phyloP scores from a whole-genome alignment of 1,140 invertebrate genomes.

The Frieseomelitta varia region DNA sequence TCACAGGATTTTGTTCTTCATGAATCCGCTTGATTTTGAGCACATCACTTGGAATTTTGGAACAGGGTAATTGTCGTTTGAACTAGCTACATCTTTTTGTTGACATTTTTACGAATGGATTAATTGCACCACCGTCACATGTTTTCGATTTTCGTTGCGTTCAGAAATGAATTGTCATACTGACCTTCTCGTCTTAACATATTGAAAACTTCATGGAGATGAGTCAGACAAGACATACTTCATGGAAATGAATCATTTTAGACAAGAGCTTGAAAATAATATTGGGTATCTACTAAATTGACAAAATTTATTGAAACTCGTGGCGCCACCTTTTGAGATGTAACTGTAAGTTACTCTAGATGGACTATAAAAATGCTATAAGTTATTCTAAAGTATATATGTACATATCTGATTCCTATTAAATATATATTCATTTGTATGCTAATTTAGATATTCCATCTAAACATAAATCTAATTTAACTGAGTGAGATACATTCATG shows the following conservation, averaged over 20 bases:
- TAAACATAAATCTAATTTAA: no score
- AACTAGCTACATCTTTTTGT: not conserved
- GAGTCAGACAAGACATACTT: no score
- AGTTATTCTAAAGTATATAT: no score
- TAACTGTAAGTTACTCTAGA: no score
- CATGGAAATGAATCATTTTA: not conserved
- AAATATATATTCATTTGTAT: no score
- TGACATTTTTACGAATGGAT: slow-evolving; percentile 19
- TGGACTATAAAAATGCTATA: no score
- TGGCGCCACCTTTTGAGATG: not conserved
- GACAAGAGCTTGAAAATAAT: not conserved
- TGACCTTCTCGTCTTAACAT: no score
- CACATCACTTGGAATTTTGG: slow-evolving; percentile 21
- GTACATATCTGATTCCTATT: no score
- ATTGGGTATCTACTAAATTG: not conserved
- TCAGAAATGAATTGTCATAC: not conserved
- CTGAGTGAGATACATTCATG: no score
- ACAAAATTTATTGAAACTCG: not conserved
- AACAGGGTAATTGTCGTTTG: not conserved
- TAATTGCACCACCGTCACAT: slow-evolving; percentile 1
- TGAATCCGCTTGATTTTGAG: not conserved
- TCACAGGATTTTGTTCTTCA: not conserved
- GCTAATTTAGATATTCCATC: no score
- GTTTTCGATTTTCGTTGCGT: not conserved
- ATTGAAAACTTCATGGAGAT: not conserved